Conservation (phyloP, 2,888 invertebrate genomes). For the Chelonus formosanus region DNA sequence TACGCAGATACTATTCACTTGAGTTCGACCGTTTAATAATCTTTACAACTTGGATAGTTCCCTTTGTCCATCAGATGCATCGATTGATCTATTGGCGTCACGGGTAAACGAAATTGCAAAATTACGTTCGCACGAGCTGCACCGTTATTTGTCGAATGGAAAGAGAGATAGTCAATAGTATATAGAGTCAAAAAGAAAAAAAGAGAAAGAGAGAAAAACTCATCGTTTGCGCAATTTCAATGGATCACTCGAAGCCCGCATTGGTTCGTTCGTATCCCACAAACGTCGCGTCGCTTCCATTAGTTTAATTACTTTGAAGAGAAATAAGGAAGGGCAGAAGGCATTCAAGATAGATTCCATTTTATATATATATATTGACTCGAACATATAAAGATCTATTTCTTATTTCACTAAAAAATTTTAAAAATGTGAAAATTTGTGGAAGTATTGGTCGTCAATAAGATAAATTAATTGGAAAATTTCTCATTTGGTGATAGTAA, state of each 20-base stretch:
- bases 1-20: no score
- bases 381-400: no score
- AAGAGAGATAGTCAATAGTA: neutral
- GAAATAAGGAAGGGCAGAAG: constrained; percentile 20
- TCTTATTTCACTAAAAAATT: no score
- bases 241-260: constrained; percentile 29
- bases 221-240: constrained; percentile 23
- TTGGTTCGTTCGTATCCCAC: constrained; percentile 31
- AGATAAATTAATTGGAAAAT: no score
- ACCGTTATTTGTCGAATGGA: constrained; percentile 22
- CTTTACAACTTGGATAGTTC: neutral
- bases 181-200: constrained; percentile 1
- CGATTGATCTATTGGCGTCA: constrained; percentile 11
- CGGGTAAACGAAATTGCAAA: constrained; percentile 20
- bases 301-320: constrained; percentile 54
- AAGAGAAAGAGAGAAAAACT: constrained; percentile 2
- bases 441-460: no score
- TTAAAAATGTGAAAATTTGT: no score
- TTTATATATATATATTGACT: neutral
- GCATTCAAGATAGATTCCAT: constrained; percentile 1
- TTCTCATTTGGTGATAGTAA: no score
- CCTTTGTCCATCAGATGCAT: constrained; percentile 13
- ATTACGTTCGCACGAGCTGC: constrained; percentile 20
- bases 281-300: constrained; percentile 49
- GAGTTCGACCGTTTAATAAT: neutral